These are phyloP conservation scores for Zosterops borbonicus DNA, from an alignment of 2,113 vertebrate species.

Conservation along the genomic window DNA sequence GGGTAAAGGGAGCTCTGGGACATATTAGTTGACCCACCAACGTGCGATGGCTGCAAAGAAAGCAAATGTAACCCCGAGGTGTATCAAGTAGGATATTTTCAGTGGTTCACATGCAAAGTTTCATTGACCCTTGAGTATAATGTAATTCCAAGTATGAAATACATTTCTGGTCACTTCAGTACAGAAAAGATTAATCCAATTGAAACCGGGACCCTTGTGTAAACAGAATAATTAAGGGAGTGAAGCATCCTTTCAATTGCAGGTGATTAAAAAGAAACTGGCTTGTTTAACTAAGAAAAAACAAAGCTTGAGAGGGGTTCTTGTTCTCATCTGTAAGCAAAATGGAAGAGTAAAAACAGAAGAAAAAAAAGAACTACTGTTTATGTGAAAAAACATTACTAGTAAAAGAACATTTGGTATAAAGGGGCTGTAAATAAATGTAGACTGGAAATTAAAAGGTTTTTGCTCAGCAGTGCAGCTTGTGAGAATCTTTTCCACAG, in stretches of 20 bases:
- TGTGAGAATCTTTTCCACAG: neutral
- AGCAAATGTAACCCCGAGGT: neutral
- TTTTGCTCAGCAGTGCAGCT: neutral
- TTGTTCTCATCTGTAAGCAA: neutral
- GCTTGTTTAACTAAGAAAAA: neutral
- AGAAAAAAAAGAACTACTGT: neutral
- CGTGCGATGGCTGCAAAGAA: neutral
- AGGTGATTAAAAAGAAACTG: neutral
- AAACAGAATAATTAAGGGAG: neutral
- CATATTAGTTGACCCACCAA: rapidly evolving
- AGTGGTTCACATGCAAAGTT: neutral
- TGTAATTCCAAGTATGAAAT: neutral
- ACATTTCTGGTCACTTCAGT: neutral
- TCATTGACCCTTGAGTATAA: neutral
- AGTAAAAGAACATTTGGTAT: neutral
- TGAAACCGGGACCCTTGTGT: neutral
- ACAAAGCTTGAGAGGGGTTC: neutral
- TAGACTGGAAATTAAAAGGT: neutral
- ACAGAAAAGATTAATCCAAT: neutral
- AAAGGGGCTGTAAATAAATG: neutral
- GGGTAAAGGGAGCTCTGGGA: neutral
- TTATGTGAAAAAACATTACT: neutral
- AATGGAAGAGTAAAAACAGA: neutral
- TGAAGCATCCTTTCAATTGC: rapidly evolving
- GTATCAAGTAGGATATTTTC: neutral